Percentiles rank a stretch among this genome's conserved stretches.
Evolutionary conservation across 2,797 vertebrate genomes (phyloP).

Genomic region (Neoniphon sammara): DNA sequence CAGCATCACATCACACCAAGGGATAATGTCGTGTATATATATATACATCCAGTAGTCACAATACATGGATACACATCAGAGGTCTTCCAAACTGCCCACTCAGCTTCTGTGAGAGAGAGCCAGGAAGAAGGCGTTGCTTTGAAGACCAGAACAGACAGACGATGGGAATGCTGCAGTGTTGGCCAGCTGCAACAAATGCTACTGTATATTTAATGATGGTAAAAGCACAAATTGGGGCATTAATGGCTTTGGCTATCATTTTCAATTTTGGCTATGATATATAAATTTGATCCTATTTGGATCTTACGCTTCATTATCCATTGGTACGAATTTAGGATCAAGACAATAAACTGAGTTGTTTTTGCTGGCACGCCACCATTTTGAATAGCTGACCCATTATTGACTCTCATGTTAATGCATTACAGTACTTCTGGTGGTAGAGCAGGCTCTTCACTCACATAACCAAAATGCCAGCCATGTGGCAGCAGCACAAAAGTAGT

Average conservation of each 20-base stretch:
- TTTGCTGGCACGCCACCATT: background rate
- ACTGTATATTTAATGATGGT: slow-evolving; percentile 17
- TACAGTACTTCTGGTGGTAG: background rate
- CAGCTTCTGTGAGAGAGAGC: slow-evolving; percentile 39
- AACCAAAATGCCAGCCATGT: slow-evolving; percentile 4
- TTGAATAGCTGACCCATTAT: background rate
- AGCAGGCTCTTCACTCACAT: slow-evolving; percentile 8
- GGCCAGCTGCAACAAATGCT: slow-evolving; percentile 28
- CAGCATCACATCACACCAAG: slow-evolving; percentile 49
- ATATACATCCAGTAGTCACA: slow-evolving; percentile 33
- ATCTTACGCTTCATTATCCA: background rate
- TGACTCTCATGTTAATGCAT: too few species aligned
- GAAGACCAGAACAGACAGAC: slow-evolving; percentile 31
- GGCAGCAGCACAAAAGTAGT: background rate
- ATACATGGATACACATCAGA: slow-evolving; percentile 17
- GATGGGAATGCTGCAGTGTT: slow-evolving; percentile 27
- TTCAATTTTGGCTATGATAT: too few species aligned
- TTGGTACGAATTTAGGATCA: background rate
- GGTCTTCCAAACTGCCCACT: slow-evolving; percentile 49
- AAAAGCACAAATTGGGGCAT: too few species aligned
- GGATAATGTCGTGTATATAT: slow-evolving; percentile 9
- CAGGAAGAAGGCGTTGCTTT: background rate
- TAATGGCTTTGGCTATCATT: too few species aligned
- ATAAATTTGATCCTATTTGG: too few species aligned
- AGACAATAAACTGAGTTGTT: background rate